phyloP scores from a whole-genome alignment of 2,888 invertebrate species.

The Allophyes oxyacanthae region DNA sequence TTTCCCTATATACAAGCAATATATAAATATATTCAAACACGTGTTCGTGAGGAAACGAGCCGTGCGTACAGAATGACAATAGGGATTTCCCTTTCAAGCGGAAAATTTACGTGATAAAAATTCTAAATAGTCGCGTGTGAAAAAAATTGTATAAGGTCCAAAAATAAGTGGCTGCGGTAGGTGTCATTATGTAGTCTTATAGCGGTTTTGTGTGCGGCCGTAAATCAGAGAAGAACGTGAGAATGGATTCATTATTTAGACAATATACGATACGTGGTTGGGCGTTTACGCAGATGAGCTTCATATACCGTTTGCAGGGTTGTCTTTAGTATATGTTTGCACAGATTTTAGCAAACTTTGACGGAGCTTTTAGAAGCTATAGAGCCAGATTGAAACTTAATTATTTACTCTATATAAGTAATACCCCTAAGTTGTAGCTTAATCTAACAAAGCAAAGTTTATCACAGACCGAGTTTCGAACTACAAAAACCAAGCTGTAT shows the following conservation, averaged over 20 bases:
- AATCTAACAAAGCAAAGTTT: no score
- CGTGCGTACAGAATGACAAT: slow-evolving; percentile 85
- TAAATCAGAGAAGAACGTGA: slow-evolving; percentile 86
- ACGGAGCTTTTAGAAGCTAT: slow-evolving; percentile 16
- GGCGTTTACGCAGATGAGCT: slow-evolving; percentile 60
- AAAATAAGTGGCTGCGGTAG: slow-evolving; percentile 87
- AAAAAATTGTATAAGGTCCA: slow-evolving; percentile 84
- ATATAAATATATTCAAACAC: slow-evolving; percentile 81
- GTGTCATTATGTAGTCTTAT: slow-evolving; percentile 84
- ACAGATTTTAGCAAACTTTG: slow-evolving; percentile 37
- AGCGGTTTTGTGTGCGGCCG: slow-evolving; percentile 77
- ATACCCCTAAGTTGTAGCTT: no score
- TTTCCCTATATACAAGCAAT: slow-evolving; percentile 71
- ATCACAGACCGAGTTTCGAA: no score
- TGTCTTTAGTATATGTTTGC: slow-evolving; percentile 36
- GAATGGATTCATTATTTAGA: slow-evolving; percentile 84
- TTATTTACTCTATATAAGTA: not conserved
- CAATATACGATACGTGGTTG: slow-evolving; percentile 69
- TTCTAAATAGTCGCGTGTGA: slow-evolving; percentile 86
- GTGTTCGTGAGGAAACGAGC: slow-evolving; percentile 86
- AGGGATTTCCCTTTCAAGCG: slow-evolving; percentile 87
- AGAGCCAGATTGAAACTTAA: slow-evolving; percentile 20
- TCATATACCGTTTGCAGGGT: slow-evolving; percentile 47
- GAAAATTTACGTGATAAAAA: slow-evolving; percentile 89
- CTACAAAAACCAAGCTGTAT: not conserved